phyloP scores from a whole-genome alignment of 2,797 vertebrate genomes.

The Alcedo quadribrachys region DNA sequence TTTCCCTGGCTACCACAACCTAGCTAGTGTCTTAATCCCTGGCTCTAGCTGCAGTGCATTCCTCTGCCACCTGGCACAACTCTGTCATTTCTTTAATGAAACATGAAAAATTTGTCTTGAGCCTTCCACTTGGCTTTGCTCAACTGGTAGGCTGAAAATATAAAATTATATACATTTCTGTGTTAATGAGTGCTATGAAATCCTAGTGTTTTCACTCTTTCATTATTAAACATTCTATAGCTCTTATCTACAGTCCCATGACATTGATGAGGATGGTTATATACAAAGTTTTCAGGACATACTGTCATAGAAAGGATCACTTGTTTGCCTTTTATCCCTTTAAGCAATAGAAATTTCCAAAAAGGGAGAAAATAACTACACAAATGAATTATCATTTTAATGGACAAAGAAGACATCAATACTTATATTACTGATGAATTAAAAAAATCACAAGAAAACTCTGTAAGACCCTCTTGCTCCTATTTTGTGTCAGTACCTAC shows the following conservation, averaged over 20 bases:
- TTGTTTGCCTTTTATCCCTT: neutral
- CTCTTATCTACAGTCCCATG: neutral
- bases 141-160: neutral
- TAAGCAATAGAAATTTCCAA: neutral
- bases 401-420: neutral
- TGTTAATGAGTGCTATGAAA: neutral
- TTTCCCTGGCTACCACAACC: conserved; percentile 60
- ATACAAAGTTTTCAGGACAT: neutral
- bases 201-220: neutral
- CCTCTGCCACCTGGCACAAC: conserved; percentile 13
- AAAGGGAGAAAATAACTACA: neutral
- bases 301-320: neutral
- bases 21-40: neutral
- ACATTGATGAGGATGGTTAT: neutral
- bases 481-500: neutral
- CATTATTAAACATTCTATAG: neutral
- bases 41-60: conserved; percentile 16
- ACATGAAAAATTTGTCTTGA: neutral
- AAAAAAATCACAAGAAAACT: neutral
- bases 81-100: neutral
- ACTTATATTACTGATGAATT: neutral
- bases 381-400: neutral
- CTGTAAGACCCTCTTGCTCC: neutral
- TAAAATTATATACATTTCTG: neutral
- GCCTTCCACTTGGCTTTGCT: neutral